phyloP scores from a whole-genome alignment of 2,888 invertebrate genomes.

The Drosophila formosana region DNA sequence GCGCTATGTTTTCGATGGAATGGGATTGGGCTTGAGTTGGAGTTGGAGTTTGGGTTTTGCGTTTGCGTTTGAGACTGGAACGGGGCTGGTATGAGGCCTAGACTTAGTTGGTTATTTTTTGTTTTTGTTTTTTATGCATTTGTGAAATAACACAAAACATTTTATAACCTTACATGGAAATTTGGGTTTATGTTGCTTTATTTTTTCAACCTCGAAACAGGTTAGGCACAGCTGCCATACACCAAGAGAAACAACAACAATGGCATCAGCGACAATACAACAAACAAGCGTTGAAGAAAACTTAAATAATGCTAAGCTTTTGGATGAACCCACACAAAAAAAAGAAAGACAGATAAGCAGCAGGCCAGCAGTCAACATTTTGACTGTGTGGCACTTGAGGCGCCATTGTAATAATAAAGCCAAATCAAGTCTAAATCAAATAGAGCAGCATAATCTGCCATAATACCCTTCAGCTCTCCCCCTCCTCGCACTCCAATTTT shows the following conservation, averaged over 20 bases:
- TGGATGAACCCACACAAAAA: conserved; percentile 68
- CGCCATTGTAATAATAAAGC: conserved; percentile 81
- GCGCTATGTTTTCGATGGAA: conserved; percentile 32
- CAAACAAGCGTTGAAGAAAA: conserved; percentile 42
- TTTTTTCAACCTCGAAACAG: conserved; percentile 70
- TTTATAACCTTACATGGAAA: conserved; percentile 78
- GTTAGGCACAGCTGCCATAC: conserved; percentile 47
- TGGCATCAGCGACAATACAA: conserved; percentile 35
- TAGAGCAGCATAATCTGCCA: conserved; percentile 78
- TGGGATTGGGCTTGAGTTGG: conserved; percentile 19
- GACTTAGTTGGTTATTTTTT: conserved; percentile 24
- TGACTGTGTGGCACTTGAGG: conserved; percentile 69
- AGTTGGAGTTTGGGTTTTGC: conserved; percentile 11
- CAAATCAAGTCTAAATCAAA: conserved; percentile 78
- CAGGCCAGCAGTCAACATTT: conserved; percentile 32
- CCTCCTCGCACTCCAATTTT: neutral
- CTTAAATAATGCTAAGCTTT: conserved; percentile 67
- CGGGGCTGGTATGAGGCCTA: conserved; percentile 24
- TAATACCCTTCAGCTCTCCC: conserved; percentile 32
- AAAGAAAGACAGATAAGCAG: conserved; percentile 49
- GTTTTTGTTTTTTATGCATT: conserved; percentile 69
- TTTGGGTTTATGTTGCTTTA: conserved; percentile 65
- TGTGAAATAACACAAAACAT: conserved; percentile 72
- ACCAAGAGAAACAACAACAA: conserved; percentile 6
- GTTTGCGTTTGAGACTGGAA: conserved; percentile 1